These are phyloP conservation scores for Cyanoderma ruficeps DNA, from an alignment of 2,113 vertebrate species.

Conservation along the genomic window DNA sequence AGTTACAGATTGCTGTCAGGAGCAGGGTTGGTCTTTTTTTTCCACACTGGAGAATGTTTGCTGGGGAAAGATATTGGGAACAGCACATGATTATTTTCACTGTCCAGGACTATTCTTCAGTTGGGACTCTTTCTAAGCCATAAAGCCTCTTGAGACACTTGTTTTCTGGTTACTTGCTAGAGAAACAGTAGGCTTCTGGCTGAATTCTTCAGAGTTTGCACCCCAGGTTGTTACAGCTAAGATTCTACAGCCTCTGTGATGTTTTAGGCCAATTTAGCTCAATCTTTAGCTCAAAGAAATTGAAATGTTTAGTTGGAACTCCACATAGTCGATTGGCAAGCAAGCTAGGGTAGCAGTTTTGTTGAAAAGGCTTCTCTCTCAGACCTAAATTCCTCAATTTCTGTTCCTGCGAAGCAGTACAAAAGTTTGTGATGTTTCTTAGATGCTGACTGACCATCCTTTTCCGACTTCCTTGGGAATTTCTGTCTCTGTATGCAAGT, in stretches of 20 bases:
- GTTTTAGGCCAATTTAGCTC: not conserved
- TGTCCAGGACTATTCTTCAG: not conserved
- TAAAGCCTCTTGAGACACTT: not conserved
- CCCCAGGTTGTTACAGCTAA: not conserved
- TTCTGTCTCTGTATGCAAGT: conserved; percentile 17
- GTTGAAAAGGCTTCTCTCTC: conserved; percentile 5
- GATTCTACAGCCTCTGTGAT: not conserved
- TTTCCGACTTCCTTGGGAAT: conserved; percentile 29
- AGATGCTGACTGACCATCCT: conserved; percentile 5
- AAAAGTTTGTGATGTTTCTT: conserved; percentile 28
- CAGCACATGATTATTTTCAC: not conserved
- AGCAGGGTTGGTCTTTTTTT: not conserved
- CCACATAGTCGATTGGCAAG: not conserved
- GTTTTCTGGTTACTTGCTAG: not conserved
- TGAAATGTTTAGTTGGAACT: not conserved
- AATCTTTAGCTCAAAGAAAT: conserved; percentile 8
- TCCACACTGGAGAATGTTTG: not conserved
- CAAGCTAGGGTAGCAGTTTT: not conserved
- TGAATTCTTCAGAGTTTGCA: not conserved
- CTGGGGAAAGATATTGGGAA: not conserved
- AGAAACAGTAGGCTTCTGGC: not conserved
- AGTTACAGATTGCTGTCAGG: not conserved
- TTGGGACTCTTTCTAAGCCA: not conserved
- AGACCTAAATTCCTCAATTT: not conserved
- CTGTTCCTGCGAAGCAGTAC: conserved; percentile 39